Base-by-base conservation (phyloP, 2,797 vertebrate genomes). In the Dermochelys coriacea region DNA sequence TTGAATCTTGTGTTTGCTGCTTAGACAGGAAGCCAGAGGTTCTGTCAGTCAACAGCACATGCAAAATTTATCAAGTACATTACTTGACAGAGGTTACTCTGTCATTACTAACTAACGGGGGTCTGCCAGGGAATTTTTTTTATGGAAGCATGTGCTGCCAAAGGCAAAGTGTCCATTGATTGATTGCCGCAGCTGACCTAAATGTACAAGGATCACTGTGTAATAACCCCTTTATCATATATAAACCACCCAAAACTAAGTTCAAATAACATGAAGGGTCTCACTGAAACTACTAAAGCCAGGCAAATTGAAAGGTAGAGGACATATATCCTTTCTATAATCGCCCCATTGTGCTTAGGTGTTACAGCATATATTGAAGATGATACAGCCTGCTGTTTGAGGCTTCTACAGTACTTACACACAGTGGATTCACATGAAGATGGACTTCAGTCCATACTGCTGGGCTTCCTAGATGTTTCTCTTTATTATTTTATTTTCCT, bases 141-240 rank as follows among this genome's bases (percentile, higher is more conserved):
- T 96, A 94, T 98, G 96, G 96, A 98, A 96, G 88, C 95, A 93
- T 97, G 85, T 97, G 96, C 96, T 98, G 98, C 98, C 98, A 98
- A 97, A 97, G 96, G 94, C 97, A 96, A 98, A 98, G 96, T 98
- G 97, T 97, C 97, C 95, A 97, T 89, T 98, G 97, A 98, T 97
- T 98, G 98, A 98, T 97, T 97, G 97, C 97, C 94, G 96, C 97
- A 98, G 97, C 98, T 98, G 98, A 98, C 97, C 97, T 96, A 97
- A 97, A 98, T 57, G 80, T 96, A 95, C 95, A 98, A 94, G 85
- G 96, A 98, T 97, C 96, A 85, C 94, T 96, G 91, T 95, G 97
- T 98, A 98, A 98, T 97, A 98, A 97, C 78, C 88, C 88, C 95
- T 97, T 98, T 98, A 98, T 98, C 97, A 97, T 97, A 98, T 97